Base-by-base conservation (phyloP, 2,797 vertebrate genomes). In the Liparis tanakae region DNA sequence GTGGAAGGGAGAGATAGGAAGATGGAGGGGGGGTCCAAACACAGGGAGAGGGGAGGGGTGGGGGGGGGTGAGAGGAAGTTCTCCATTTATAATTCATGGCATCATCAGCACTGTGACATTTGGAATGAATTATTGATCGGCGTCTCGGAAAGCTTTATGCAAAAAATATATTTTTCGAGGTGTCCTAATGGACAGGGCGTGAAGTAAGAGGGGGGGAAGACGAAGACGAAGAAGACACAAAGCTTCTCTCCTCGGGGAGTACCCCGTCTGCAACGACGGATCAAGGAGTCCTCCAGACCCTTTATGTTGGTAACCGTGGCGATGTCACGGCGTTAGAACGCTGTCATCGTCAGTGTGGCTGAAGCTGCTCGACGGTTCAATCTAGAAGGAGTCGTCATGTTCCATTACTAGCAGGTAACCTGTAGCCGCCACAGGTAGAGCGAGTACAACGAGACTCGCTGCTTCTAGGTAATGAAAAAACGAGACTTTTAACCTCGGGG, bases 61-160 rank as follows among this genome's bases (percentile, higher is more conserved):
- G 80, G 87, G 39, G 10, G 25, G 25, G 25, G 25, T 2, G 25
- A 30, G 84, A 88, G 86, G 89, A 89, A 79, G 87, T 70, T 80
- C 50, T 44, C 79, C 83, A 93, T 95, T 91, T 93, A 95, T 94
- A 93, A 95, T 95, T 95, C 91, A 95, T 94, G 85, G 75, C 85
- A 95, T 94, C 92, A 94, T 94, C 91, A 94, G 90, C 84, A 74
- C 89, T 80, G 88, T 92, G 91, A 89, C 88, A 85, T 92, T 93
- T 92, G 87, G 84, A 73, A 94, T 95, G 90, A 95, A 95, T 95
- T 94, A 95, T 95, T 93, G 88, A 95, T 94, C 48, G 33, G 33
- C 10, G 60, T 88, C 89, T 90, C 70, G 85, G 90, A 91, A 30
- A 93, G 91, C 85, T 91, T 90, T 89, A 87, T 91, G 91, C 92